phyloP scores from a whole-genome alignment of 2,888 invertebrate species.

The Spisula subtruncata region DNA sequence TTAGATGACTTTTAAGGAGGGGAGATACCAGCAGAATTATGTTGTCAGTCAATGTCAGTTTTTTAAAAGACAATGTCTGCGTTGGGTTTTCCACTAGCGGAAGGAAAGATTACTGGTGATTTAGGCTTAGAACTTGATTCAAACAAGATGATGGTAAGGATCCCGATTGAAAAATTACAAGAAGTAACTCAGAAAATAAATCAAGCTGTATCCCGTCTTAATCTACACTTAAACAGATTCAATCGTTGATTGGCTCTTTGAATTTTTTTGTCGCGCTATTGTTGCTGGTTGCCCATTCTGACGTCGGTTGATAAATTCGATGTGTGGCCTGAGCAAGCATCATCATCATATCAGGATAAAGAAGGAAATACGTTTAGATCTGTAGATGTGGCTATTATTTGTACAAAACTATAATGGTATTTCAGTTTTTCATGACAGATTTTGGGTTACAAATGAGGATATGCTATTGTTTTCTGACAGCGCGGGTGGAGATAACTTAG shows the following conservation, averaged over 20 bases:
- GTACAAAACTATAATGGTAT: conserved; percentile 43
- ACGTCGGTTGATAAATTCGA: conserved; percentile 28
- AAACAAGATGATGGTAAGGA: conserved; percentile 23
- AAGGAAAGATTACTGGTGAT: conserved; percentile 39
- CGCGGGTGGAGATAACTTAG: conserved; percentile 1
- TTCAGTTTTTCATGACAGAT: conserved; percentile 52
- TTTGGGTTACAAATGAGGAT: conserved; percentile 42
- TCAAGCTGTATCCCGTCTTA: conserved; percentile 1
- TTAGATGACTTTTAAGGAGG: conserved; percentile 48
- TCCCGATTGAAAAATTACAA: not conserved
- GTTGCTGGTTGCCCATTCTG: conserved; percentile 21
- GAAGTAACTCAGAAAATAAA: conserved; percentile 32
- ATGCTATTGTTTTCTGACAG: not conserved
- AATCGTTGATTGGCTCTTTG: too few species aligned
- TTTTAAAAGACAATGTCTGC: conserved; percentile 12
- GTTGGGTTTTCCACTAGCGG: conserved; percentile 35
- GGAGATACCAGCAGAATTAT: not conserved
- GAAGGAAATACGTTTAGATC: conserved; percentile 39
- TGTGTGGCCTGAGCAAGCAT: conserved; percentile 26
- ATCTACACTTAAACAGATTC: too few species aligned
- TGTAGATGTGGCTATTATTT: conserved; percentile 45
- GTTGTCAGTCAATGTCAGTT: not conserved
- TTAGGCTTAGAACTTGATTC: conserved; percentile 24
- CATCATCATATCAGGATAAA: conserved; percentile 39
- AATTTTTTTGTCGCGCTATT: conserved; percentile 52